These are phyloP conservation scores for Drosophila mimica DNA, from an alignment of 2,888 invertebrate species.

Conservation along the genomic window DNA sequence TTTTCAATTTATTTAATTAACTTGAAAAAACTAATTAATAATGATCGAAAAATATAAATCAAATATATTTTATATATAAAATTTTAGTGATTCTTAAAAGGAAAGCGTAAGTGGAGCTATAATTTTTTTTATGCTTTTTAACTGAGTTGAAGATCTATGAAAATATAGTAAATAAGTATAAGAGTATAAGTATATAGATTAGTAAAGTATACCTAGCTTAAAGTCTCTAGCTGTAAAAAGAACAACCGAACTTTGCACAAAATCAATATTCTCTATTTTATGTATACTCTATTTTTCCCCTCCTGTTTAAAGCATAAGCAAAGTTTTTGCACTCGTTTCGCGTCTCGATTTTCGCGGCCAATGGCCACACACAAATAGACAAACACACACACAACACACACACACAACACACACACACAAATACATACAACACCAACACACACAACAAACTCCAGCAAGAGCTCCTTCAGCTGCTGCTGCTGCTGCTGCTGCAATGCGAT, in stretches of 20 bases:
- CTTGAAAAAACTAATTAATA: no score
- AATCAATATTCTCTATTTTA: not conserved
- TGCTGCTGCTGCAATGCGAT: constrained; percentile 44
- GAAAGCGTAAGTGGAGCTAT: not conserved
- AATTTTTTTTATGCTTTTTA: not conserved
- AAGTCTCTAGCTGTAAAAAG: not conserved
- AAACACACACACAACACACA: constrained; percentile 16
- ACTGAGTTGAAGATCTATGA: not conserved
- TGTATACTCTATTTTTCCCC: no score
- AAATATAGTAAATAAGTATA: not conserved
- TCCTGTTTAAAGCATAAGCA: not conserved
- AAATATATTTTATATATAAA: no score
- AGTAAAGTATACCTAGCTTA: not conserved
- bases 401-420: constrained; percentile 19
- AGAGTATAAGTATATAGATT: not conserved
- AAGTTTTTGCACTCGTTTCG: constrained; percentile 70
- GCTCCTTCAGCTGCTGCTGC: constrained; percentile 22
- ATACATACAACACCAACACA: no score
- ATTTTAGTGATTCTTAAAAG: no score
- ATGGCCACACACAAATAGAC: constrained; percentile 27
- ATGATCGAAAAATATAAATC: no score
- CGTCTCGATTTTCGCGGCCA: constrained; percentile 60
- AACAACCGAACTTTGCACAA: not conserved
- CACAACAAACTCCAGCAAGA: constrained; percentile 1
- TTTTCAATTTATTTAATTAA: no score